Evolutionary conservation across 1,140 invertebrate genomes (phyloP).

Genomic region (Chelonus insularis): DNA sequence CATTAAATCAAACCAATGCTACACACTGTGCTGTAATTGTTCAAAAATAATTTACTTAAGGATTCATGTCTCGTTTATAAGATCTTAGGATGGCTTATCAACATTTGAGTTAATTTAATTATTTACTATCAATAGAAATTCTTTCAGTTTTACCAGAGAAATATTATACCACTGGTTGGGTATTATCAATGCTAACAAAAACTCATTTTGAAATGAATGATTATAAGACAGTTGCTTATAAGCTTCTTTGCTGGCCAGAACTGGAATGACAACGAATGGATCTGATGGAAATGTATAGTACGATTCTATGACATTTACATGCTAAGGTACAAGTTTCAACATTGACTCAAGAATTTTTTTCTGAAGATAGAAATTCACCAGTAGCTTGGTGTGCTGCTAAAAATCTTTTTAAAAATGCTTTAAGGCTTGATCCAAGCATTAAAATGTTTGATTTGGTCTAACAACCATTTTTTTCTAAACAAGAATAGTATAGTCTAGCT

Average conservation of each 20-base stretch:
- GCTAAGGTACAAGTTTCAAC: conserved; percentile 88
- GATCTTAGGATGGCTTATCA: conserved; percentile 85
- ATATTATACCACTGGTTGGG: conserved; percentile 90
- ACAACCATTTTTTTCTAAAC: conserved; percentile 98
- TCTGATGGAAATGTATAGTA: conserved; percentile 95
- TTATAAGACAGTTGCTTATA: conserved; percentile 82
- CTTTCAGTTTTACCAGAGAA: conserved; percentile 77
- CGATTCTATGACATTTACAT: conserved; percentile 96
- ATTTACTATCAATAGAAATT: conserved; percentile 80
- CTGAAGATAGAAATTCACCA: conserved; percentile 74
- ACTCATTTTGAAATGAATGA: conserved; percentile 92
- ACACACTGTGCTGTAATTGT: conserved; percentile 64
- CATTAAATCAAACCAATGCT: conserved; percentile 61
- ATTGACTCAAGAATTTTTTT: conserved; percentile 84
- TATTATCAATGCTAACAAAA: conserved; percentile 83
- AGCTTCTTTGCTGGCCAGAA: conserved; percentile 73
- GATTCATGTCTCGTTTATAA: conserved; percentile 81
- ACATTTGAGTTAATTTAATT: conserved; percentile 82
- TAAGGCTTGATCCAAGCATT: conserved; percentile 89
- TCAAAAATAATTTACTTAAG: conserved; percentile 84
- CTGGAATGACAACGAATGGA: conserved; percentile 83
- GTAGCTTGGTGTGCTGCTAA: conserved; percentile 95
- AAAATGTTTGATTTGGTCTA: conserved; percentile 98
- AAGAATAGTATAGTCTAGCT: conserved; percentile 90
- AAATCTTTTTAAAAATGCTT: conserved; percentile 94